Base-by-base conservation (phyloP, 2,797 vertebrate genomes). In the Eupleurogrammus muticus region DNA sequence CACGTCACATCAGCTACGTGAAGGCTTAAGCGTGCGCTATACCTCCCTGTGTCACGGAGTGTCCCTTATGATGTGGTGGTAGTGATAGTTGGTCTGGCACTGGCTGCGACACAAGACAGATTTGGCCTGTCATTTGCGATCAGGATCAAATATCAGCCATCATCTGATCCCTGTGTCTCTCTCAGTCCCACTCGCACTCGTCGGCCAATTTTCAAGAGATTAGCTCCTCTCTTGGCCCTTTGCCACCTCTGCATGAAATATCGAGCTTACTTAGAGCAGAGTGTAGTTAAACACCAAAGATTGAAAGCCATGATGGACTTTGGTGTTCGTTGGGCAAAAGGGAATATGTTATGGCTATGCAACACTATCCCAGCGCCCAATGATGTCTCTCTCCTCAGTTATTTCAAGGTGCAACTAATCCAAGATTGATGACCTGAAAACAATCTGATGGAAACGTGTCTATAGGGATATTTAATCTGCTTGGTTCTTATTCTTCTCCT, bases 51-150 rank as follows among this genome's bases (percentile, higher is more conserved):
- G 68, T 66, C 19, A 7, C 63, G 19, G 46, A 67, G 73, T 77
- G 63, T 84, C 69, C 58, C 59, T 66, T 6, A 28, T 28, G 28
- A 28, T 28, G 28, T 28, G 28, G 3, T 13, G 50, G 36, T 12
- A 52, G 35, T 61, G 66, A 80, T 52, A 54, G 66, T 64, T 62
- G 75, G 56, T 80, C 49, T 56, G 72, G 23, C 67, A 63, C 80
- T 35, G 0, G 50, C 74, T 73, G 61, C 68, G 57, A 85, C 79
- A 85, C 80, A 84, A 80, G 65, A 67, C 14, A 1, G 66, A 85
- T 90, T 85, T 80, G 40, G 40, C 21, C 63, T 56, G 82, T 74
- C 74, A 83, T 77, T 89, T 78, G 76, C 60, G 77, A 89, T 84
- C 63, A 81, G 48, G 76, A 79, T 92, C 66, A 69, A 72, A 76